Evolutionary conservation across 2,888 invertebrate species (phyloP).

Genomic region (Saturnia japonica): DNA sequence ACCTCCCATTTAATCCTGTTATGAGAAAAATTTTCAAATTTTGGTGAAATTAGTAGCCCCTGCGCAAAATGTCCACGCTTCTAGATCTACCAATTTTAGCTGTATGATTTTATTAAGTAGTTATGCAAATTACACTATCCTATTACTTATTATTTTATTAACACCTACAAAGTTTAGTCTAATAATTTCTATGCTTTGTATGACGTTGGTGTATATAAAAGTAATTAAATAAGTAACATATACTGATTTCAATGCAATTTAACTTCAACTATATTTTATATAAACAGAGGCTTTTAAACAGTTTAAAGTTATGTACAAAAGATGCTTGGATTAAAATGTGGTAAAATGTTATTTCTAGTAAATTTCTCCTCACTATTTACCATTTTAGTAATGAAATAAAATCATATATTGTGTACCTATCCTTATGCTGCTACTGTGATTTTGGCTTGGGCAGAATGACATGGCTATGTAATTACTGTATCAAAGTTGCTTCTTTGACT

Average conservation of each 20-base stretch:
- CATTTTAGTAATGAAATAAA: not conserved
- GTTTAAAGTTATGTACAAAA: not conserved
- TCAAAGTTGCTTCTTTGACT: constrained; percentile 13
- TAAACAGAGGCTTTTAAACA: no score
- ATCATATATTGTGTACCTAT: not conserved
- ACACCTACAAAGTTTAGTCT: no score
- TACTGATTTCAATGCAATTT: not conserved
- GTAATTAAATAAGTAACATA: not conserved
- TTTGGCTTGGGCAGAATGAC: constrained; percentile 15
- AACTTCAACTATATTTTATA: not conserved
- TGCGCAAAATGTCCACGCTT: not conserved
- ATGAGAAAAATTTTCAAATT: no score
- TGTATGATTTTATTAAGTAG: not conserved
- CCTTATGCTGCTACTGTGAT: constrained; percentile 18
- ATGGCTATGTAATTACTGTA: constrained; percentile 17
- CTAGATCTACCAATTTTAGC: not conserved
- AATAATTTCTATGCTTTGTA: no score
- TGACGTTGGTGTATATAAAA: not conserved
- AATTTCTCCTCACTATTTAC: not conserved
- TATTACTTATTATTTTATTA: not conserved
- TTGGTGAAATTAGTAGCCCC: not conserved
- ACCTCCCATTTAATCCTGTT: no score
- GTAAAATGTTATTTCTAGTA: not conserved
- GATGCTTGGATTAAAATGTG: not conserved
- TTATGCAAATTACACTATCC: not conserved